Evolutionary conservation across 2,888 invertebrate genomes (phyloP).

Genomic region (Halocaridina rubra): DNA sequence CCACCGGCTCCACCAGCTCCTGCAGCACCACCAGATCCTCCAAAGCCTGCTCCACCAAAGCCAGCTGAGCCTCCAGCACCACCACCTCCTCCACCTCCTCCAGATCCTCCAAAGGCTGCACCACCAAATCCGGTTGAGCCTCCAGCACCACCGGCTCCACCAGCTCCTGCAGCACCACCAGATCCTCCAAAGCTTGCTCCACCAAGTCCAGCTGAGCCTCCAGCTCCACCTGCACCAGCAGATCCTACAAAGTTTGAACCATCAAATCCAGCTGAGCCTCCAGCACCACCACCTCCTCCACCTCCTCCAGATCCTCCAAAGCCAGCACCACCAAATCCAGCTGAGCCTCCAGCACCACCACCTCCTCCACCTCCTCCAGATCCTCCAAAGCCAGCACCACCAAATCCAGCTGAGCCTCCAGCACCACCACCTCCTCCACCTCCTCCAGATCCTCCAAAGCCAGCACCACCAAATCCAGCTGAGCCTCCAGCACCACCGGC

Average conservation of each 20-base stretch:
- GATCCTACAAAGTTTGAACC: too few relatives aligned
- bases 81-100: background rate
- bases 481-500: background rate
- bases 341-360: background rate
- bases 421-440: background rate
- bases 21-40: background rate
- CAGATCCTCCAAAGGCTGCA: background rate
- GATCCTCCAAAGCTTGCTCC: background rate
- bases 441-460: background rate
- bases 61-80: background rate
- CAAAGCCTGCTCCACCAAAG: background rate
- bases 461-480: background rate
- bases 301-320: background rate
- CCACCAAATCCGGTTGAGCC: background rate
- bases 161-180: background rate
- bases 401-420: background rate
- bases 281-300: background rate
- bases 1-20: background rate
- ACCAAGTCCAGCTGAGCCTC: background rate
- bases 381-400: background rate
- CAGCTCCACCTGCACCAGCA: background rate
- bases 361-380: too few relatives aligned
- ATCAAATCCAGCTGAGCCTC: background rate
- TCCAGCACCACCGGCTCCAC: background rate
- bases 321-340: background rate